Conservation (phyloP, 2,888 invertebrate genomes). For the Maniola hyperantus region DNA sequence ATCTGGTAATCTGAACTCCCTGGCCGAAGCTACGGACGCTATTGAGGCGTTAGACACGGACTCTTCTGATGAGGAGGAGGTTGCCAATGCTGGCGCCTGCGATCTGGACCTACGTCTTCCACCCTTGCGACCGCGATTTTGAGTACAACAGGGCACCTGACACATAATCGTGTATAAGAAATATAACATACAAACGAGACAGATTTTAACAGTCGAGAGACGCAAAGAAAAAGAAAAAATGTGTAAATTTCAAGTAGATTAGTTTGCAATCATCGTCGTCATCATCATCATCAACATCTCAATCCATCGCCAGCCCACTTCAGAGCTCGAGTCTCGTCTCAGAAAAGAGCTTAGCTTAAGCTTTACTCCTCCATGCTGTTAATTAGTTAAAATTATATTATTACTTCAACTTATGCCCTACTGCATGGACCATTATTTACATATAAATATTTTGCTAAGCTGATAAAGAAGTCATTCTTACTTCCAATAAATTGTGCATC, state of each 20-base stretch:
- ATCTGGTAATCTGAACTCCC: conserved; percentile 68
- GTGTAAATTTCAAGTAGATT: too few species aligned
- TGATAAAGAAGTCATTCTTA: conserved; percentile 47
- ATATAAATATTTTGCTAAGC: too few species aligned
- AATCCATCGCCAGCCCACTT: too few species aligned
- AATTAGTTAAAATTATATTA: too few species aligned
- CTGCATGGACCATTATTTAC: neutral
- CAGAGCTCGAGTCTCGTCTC: too few species aligned
- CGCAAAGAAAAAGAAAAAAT: too few species aligned
- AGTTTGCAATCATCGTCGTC: too few species aligned
- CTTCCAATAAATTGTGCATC: conserved; percentile 84
- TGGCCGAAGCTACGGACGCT: conserved; percentile 72
- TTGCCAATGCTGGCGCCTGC: conserved; percentile 72
- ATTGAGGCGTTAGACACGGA: conserved; percentile 74
- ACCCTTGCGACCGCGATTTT: conserved; percentile 62
- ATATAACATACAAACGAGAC: too few species aligned
- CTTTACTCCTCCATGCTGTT: too few species aligned
- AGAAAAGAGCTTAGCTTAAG: too few species aligned
- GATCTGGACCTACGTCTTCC: conserved; percentile 71
- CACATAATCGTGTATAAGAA: neutral
- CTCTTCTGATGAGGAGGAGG: conserved; percentile 68
- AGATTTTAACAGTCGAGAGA: too few species aligned
- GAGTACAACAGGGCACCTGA: conserved; percentile 67
- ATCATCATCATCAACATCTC: too few species aligned
- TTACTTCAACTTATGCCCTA: neutral